These are phyloP conservation scores for Coelogynopora nodosa DNA, from an alignment of 2,888 invertebrate species.

Conservation along the genomic window DNA sequence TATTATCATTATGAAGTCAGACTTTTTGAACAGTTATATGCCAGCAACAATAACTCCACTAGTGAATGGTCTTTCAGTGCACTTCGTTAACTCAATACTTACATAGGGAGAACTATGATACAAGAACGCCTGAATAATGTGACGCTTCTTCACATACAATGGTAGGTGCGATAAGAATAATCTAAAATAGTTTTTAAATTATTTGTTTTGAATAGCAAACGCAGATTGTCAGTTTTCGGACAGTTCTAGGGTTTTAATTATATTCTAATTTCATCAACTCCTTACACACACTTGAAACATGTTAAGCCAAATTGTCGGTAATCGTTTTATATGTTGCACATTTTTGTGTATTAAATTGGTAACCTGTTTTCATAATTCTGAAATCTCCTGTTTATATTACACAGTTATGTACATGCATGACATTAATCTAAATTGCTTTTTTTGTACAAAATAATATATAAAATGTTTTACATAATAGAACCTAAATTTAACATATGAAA, in stretches of 20 bases:
- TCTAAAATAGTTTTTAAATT: neutral
- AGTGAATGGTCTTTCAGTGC: neutral
- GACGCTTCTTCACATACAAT: neutral
- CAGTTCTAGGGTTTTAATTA: neutral
- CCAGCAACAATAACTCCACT: conserved; percentile 6
- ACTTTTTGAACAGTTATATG: neutral
- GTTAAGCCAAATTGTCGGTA: no score
- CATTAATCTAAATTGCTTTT: no score
- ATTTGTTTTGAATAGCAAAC: conserved; percentile 12
- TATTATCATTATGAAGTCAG: neutral
- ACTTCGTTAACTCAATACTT: conserved; percentile 5
- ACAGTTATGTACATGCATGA: no score
- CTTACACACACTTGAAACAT: no score
- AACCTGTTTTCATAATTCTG: no score
- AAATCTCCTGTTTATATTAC: no score
- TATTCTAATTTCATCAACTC: no score
- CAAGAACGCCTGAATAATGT: conserved; percentile 5
- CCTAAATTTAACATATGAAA: no score
- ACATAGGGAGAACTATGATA: neutral
- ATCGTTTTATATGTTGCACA: no score
- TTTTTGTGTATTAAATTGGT: no score
- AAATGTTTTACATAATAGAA: no score
- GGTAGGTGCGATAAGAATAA: neutral
- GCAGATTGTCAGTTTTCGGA: conserved; percentile 5
- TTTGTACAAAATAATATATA: no score